These are phyloP conservation scores for Tachuris rubrigastra DNA, from an alignment of 2,113 vertebrate species.

Conservation along the genomic window DNA sequence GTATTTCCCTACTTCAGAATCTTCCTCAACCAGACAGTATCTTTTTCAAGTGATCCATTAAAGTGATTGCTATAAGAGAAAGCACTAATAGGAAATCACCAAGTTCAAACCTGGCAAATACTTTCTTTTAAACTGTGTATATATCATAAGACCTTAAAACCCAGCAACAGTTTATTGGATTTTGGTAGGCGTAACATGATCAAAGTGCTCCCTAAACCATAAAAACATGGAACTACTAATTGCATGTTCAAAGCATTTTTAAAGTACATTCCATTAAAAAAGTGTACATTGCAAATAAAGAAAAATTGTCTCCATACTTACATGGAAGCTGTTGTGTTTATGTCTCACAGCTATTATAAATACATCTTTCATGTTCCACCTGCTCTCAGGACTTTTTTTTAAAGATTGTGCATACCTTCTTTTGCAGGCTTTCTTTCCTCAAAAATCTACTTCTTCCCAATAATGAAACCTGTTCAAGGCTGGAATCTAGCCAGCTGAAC, in stretches of 20 bases:
- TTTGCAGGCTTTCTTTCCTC: not conserved
- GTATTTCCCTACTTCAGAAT: not conserved
- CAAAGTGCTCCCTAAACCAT: not conserved
- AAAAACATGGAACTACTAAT: not conserved
- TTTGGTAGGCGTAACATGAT: not conserved
- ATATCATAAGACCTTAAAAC: not conserved
- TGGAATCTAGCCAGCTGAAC: not conserved
- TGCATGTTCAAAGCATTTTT: not conserved
- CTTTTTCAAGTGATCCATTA: not conserved
- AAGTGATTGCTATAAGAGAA: not conserved
- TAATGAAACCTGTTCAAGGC: not conserved
- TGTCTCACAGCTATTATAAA: not conserved
- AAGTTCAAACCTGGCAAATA: not conserved
- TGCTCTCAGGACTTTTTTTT: not conserved
- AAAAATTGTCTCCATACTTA: not conserved
- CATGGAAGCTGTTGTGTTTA: not conserved
- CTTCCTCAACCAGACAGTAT: not conserved
- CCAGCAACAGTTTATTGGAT: not conserved
- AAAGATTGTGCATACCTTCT: not conserved
- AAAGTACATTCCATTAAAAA: not conserved
- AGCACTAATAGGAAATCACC: not conserved
- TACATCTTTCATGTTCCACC: not conserved
- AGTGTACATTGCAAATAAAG: not conserved
- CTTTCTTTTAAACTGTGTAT: not conserved
- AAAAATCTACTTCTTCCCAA: not conserved